These are phyloP conservation scores for Hepsetus odoe DNA, from an alignment of 2,113 vertebrate genomes.

Conservation along the genomic window DNA sequence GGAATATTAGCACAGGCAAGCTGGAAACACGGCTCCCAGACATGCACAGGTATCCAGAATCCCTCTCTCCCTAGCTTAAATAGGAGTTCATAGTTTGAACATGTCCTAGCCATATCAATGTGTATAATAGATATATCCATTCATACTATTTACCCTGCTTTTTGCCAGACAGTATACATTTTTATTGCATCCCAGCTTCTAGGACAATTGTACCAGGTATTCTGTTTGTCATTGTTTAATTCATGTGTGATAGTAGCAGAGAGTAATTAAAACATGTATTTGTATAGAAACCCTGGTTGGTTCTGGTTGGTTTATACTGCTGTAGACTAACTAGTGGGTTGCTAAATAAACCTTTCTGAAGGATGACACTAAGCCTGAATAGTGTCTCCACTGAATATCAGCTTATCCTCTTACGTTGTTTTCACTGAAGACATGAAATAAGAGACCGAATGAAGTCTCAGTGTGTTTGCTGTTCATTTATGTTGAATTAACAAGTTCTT, in stretches of 20 bases:
- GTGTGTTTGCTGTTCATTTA: no score
- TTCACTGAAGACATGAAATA: neutral
- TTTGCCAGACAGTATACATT: no score
- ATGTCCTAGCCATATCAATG: no score
- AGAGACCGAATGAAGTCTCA: neutral
- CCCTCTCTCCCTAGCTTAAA: neutral
- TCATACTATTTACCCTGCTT: neutral
- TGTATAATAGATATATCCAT: neutral
- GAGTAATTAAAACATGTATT: no score
- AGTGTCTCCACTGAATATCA: neutral
- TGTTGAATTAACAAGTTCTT: no score
- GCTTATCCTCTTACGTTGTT: neutral
- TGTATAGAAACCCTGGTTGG: no score
- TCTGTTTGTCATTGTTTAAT: no score
- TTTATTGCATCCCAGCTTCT: no score
- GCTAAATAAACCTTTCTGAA: neutral
- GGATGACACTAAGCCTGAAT: neutral
- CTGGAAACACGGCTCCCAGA: constrained; percentile 77
- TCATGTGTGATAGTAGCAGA: no score
- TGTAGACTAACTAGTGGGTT: neutral
- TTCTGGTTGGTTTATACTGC: no score
- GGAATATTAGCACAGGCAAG: constrained; percentile 76
- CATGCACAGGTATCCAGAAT: constrained; percentile 77
- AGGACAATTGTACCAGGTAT: no score
- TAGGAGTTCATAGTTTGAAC: no score